Base-by-base conservation (phyloP, 2,888 invertebrate species). In the Capitulum mitella region DNA sequence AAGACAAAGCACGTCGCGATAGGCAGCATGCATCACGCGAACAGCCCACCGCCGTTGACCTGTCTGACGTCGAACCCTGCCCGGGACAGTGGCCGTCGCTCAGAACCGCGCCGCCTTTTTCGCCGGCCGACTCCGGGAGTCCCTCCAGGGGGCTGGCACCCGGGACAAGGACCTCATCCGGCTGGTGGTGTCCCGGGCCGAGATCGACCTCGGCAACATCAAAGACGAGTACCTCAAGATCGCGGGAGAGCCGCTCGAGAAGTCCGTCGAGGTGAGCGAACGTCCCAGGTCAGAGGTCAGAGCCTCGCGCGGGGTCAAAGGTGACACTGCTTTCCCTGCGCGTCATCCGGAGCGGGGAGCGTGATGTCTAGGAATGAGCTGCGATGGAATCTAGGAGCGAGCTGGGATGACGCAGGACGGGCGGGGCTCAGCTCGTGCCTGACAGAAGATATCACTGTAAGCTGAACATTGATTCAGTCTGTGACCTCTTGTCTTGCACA, bases 61-160 rank as follows among this genome's bases (percentile, higher is more conserved):
- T 61, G 61, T 61, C 61, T 32, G 43, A 43, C 43, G 43, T 43
- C 12, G 6, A 43, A 43, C 12, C 43, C 12, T 43, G 6, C 61
- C 14, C 5, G 16, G 10, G 32, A 1, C 70, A 70, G 84, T 83
- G 8, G 81, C 82, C 29, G 46, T 75, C 46, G 75, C 75, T 1
- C 43, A 43, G 84, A 92, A 94, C 85, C 91, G 92, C 85, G 89
- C 92, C 0, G 89, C 90, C 54, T 97, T 92, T 88, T 96, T 95
- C 87, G 96, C 96, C 0, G 92, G 93, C 84, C 90, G 92, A 74
- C 88, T 97, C 78, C 91, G 95, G 86, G 91, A 93, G 84, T 91
- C 93, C 78, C 94, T 97, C 93, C 92, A 92, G 84, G 96, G 97
- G 8, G 86, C 93, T 82, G 97, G 97, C 80, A 97, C 96, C 8